Evolutionary conservation across 2,113 vertebrate genomes (phyloP).

Genomic region (Mormyrus iriodes): DNA sequence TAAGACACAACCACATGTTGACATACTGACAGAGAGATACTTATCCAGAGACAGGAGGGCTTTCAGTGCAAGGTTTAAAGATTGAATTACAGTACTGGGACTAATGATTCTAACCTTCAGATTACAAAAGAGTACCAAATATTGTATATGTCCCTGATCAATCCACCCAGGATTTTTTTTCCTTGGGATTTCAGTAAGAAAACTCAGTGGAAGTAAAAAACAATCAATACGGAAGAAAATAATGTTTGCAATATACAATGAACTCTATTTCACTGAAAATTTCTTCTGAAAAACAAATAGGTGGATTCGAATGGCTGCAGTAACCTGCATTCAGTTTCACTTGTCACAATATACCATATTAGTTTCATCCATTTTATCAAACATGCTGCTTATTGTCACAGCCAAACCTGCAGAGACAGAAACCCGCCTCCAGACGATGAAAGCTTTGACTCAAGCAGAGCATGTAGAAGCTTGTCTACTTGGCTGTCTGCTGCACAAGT

Average conservation of each 20-base stretch:
- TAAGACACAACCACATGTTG: constrained; percentile 11
- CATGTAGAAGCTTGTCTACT: constrained; percentile 46
- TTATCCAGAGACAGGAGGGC: background rate
- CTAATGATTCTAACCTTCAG: background rate
- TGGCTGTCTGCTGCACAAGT: constrained; percentile 17
- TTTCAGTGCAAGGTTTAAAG: background rate
- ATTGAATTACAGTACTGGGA: background rate
- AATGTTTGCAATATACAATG: background rate
- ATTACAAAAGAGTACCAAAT: background rate
- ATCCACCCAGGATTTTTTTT: too few relatives aligned
- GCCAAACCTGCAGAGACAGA: constrained; percentile 42
- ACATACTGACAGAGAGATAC: background rate
- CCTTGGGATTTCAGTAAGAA: background rate
- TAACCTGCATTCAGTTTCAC: background rate
- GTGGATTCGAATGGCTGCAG: background rate
- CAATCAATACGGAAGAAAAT: background rate
- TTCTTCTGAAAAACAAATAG: background rate
- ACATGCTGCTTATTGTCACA: background rate
- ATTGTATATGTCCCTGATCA: background rate
- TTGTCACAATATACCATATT: background rate
- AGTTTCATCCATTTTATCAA: background rate
- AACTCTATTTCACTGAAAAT: background rate
- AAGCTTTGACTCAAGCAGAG: constrained; percentile 4
- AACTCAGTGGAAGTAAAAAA: background rate
- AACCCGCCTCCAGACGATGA: constrained; percentile 13